Conservation (phyloP, 2,797 vertebrate genomes). For the Vultur gryphus region DNA sequence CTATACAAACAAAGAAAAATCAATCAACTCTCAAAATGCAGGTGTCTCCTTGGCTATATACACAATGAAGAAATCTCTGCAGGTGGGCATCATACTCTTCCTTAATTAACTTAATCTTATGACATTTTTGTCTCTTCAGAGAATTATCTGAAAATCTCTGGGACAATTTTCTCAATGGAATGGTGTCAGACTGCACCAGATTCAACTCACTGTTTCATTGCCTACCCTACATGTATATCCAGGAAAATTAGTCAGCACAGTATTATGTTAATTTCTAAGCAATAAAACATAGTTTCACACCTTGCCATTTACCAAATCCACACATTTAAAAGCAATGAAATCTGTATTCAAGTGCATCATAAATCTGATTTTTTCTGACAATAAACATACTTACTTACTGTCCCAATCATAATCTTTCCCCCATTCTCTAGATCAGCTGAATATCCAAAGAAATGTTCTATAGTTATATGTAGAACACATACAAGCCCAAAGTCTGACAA, state of each 20-base stretch:
- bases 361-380: neutral
- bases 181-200: neutral
- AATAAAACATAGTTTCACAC: neutral
- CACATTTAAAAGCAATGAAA: neutral
- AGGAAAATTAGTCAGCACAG: neutral
- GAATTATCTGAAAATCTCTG: neutral
- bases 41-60: neutral
- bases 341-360: rapidly evolving
- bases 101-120: neutral
- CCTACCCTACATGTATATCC: neutral
- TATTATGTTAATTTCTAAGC: neutral
- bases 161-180: neutral
- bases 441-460: neutral
- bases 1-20: neutral
- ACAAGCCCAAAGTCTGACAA: neutral
- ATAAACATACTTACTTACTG: neutral
- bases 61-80: neutral
- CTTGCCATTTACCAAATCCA: neutral
- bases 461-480: neutral
- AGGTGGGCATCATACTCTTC: neutral
- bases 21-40: neutral
- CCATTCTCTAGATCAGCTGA: neutral
- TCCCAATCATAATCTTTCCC: neutral
- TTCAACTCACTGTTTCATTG: neutral
- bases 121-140: neutral